Evolutionary conservation across 2,113 vertebrate genomes (phyloP).

Genomic region (Heloderma charlesbogerti): DNA sequence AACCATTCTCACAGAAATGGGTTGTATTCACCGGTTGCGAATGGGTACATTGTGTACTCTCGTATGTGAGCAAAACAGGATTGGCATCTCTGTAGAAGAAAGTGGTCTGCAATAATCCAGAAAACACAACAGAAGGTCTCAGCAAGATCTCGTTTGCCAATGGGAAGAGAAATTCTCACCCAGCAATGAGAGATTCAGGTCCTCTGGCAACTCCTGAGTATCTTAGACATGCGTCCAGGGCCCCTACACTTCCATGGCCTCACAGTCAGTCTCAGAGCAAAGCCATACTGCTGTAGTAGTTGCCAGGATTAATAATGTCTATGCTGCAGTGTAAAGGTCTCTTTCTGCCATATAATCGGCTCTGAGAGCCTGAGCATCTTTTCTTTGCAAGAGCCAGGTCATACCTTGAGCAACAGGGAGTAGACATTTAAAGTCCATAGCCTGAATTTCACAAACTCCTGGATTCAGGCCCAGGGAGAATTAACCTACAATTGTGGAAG

Average conservation of each 20-base stretch:
- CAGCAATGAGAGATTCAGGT: background rate
- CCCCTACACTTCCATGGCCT: background rate
- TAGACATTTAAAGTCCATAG: background rate
- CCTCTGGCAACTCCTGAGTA: background rate
- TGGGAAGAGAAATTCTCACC: no score
- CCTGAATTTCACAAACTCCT: background rate
- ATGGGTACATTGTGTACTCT: constrained; percentile 4
- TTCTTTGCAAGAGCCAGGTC: background rate
- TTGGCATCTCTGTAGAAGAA: background rate
- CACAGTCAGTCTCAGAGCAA: background rate
- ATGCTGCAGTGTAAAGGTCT: background rate
- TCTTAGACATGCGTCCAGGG: background rate
- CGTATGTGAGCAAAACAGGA: background rate
- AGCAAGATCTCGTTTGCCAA: background rate
- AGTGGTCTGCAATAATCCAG: background rate
- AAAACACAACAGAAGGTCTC: background rate
- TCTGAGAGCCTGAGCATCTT: background rate
- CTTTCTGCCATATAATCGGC: background rate
- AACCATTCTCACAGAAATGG: constrained; percentile 45
- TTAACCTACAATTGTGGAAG: background rate
- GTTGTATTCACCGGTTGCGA: constrained; percentile 13
- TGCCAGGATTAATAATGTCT: background rate
- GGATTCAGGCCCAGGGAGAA: background rate
- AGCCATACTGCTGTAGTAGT: background rate
- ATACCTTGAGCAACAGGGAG: background rate